Evolutionary conservation across 2,113 vertebrate genomes (phyloP).

Genomic region (Apodemus sylvaticus): DNA sequence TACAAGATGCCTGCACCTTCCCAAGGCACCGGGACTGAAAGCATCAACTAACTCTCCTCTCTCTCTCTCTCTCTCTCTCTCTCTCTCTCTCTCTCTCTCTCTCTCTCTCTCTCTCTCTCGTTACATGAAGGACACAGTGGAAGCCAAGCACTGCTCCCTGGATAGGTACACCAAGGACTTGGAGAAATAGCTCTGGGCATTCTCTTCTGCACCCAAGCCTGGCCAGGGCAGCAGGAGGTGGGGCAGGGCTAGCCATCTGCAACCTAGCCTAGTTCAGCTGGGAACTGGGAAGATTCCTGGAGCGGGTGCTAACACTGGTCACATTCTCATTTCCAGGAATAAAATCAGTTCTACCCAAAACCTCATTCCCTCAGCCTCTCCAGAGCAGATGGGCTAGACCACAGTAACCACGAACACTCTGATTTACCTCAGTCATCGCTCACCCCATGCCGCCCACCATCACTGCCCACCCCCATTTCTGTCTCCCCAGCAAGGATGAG

Average conservation of each 20-base stretch:
- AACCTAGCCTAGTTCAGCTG: neutral
- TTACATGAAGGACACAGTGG: neutral
- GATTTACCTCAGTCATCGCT: neutral
- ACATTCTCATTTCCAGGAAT: neutral
- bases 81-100: neutral
- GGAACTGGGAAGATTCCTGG: rapidly evolving
- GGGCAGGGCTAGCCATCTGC: rapidly evolving
- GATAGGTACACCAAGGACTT: neutral
- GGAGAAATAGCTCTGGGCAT: neutral
- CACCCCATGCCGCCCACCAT: rapidly evolving
- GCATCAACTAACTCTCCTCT: neutral
- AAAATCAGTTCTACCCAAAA: neutral
- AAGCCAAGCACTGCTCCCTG: neutral
- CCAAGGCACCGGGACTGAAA: neutral
- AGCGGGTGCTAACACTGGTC: neutral
- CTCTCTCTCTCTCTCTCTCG: neutral
- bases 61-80: neutral
- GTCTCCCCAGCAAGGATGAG: neutral
- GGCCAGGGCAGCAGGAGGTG: rapidly evolving
- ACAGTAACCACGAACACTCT: rapidly evolving
- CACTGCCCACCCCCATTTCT: rapidly evolving
- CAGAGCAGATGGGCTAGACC: rapidly evolving
- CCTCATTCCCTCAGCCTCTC: neutral
- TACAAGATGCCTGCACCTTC: rapidly evolving
- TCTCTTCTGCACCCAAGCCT: rapidly evolving